A percentile compares a stretch with the other conserved stretches of the same genome.
Evolutionary conservation across 2,888 invertebrate species (phyloP).

Genomic region (Bimastos eiseni): DNA sequence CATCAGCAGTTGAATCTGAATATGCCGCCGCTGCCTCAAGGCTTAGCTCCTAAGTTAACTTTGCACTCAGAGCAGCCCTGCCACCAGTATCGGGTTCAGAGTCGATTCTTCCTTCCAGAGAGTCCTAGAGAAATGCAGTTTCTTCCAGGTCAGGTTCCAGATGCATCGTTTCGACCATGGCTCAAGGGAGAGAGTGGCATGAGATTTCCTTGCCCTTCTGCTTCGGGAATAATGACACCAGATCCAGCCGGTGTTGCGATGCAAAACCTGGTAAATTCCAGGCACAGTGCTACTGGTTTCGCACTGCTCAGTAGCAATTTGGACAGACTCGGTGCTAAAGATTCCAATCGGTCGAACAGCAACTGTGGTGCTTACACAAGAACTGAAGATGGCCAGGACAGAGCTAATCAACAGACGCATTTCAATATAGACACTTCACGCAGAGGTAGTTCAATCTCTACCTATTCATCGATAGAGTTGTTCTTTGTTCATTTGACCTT

Average conservation of each 20-base stretch:
- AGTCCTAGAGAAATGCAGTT: not conserved
- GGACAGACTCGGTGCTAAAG: not conserved
- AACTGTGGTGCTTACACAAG: not conserved
- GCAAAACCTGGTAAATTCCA: not conserved
- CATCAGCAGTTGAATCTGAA: not conserved
- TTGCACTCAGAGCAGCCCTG: not conserved
- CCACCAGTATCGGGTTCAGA: not conserved
- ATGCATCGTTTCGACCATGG: not conserved
- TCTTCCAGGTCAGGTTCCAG: not conserved
- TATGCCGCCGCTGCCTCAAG: not conserved
- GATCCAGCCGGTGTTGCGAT: not conserved
- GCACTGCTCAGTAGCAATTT: conserved; percentile 13
- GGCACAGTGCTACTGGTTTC: not conserved
- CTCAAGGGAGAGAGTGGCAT: not conserved
- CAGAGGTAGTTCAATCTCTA: not conserved
- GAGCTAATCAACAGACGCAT: not conserved
- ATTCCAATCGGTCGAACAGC: not conserved
- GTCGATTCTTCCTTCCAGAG: not conserved
- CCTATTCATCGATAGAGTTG: not conserved
- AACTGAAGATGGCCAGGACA: not conserved
- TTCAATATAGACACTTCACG: not conserved
- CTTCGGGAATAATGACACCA: not conserved
- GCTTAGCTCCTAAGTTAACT: not conserved
- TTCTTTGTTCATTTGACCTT: not conserved
- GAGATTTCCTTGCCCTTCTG: not conserved